A percentile compares a stretch with the other conserved stretches of the same genome.
Evolutionary conservation across 2,113 vertebrate genomes (phyloP).

Genomic region (Tetraodon nigroviridis): DNA sequence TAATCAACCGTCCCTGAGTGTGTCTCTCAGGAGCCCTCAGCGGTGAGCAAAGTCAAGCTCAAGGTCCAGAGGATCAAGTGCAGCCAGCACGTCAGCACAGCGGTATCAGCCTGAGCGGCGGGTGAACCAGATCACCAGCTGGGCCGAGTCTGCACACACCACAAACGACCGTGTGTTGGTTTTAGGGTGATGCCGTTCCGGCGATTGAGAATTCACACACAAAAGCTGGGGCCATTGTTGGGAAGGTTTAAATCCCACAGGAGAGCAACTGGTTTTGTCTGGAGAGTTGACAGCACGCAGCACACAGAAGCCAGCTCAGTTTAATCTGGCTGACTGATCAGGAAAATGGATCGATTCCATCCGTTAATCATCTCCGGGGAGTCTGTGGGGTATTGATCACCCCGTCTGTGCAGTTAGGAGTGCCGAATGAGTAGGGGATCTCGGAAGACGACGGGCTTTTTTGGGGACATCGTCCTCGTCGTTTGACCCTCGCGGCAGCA

Average conservation of each 20-base stretch:
- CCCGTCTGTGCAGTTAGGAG: constrained; percentile 5
- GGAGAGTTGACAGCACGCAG: constrained; percentile 7
- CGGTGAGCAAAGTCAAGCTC: constrained; percentile 38
- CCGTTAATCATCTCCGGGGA: constrained; percentile 53
- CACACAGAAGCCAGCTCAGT: constrained; percentile 9
- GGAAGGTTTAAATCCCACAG: constrained; percentile 6
- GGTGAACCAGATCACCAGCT: constrained; percentile 19
- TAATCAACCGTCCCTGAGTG: constrained; percentile 8
- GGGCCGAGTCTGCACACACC: constrained; percentile 4
- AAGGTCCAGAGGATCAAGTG: constrained; percentile 35
- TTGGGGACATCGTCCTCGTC: constrained; percentile 54
- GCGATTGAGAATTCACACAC: not conserved
- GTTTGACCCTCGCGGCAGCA: constrained; percentile 28
- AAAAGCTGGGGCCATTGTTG: not conserved
- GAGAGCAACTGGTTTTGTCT: constrained; percentile 14
- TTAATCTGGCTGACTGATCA: constrained; percentile 45
- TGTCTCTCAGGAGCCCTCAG: constrained; percentile 22
- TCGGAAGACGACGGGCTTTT: constrained; percentile 40
- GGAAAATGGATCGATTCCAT: constrained; percentile 36
- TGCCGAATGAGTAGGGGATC: constrained; percentile 39
- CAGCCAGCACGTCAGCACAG: constrained; percentile 24
- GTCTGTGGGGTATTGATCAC: constrained; percentile 37
- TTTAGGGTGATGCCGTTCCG: not conserved
- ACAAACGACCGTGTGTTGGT: constrained; percentile 5
- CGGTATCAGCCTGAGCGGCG: constrained; percentile 1